Evolutionary conservation across 2,797 vertebrate species (phyloP).

Genomic region (Sebastiscus tertius): DNA sequence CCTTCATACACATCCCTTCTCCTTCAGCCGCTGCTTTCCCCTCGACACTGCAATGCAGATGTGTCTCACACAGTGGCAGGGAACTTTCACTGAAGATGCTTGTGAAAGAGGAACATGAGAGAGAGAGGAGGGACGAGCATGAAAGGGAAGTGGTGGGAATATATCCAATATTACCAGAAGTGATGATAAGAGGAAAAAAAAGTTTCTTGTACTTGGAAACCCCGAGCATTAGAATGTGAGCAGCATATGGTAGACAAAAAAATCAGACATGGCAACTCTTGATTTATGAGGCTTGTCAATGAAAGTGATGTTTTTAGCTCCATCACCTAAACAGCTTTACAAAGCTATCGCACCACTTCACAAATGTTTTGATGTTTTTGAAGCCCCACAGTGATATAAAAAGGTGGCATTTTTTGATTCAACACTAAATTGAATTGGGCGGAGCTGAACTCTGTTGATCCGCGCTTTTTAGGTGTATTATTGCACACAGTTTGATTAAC

Average conservation of each 20-base stretch:
- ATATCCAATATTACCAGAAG: constrained; percentile 4
- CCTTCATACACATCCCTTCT: constrained; percentile 42
- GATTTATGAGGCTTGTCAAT: constrained; percentile 61
- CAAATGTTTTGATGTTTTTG: constrained; percentile 29
- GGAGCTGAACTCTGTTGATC: constrained; percentile 35
- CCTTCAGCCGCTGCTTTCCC: constrained; percentile 44
- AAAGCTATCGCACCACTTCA: constrained; percentile 29
- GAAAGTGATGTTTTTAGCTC: constrained; percentile 50
- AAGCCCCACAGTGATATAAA: neutral
- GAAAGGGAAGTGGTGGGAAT: constrained; percentile 28
- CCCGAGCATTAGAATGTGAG: neutral
- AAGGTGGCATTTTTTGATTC: constrained; percentile 2
- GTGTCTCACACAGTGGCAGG: constrained; percentile 61
- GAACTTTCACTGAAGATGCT: constrained; percentile 65
- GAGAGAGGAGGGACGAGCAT: constrained; percentile 13
- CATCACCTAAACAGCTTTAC: constrained; percentile 34
- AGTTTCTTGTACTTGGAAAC: neutral
- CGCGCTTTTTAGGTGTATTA: constrained; percentile 44
- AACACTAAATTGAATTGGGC: constrained; percentile 39
- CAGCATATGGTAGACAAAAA: constrained; percentile 41
- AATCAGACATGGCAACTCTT: constrained; percentile 35
- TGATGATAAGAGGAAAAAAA: constrained; percentile 7
- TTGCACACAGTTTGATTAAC: constrained; percentile 68
- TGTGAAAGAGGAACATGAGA: constrained; percentile 51
- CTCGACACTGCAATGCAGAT: constrained; percentile 85